These are phyloP conservation scores for Heterocephalus glaber DNA, from an alignment of 2,113 vertebrate species.

Conservation along the genomic window DNA sequence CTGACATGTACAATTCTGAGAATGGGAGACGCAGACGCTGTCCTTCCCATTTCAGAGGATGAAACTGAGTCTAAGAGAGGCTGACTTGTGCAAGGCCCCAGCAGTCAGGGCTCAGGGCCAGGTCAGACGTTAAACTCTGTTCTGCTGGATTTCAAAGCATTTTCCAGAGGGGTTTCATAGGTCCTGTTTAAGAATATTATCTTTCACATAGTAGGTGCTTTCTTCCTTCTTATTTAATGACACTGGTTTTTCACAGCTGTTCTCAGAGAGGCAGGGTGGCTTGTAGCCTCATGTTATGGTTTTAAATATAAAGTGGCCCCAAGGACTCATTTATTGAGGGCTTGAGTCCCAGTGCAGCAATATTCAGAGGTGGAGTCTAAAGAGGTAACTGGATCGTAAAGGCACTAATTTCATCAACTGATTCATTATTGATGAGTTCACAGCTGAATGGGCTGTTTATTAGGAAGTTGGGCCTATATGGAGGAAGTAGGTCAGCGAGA, in stretches of 20 bases:
- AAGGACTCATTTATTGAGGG: not conserved
- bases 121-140: not conserved
- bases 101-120: not conserved
- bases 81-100: not conserved
- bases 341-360: not conserved
- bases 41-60: not conserved
- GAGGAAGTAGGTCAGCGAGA: not conserved
- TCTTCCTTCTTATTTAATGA: not conserved
- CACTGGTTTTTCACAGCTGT: not conserved
- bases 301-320: not conserved
- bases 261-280: not conserved
- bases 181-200: not conserved
- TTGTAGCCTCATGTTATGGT: not conserved
- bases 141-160: constrained; percentile 6
- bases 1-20: not conserved
- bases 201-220: not conserved
- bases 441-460: not conserved
- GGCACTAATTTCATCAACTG: not conserved
- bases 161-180: not conserved
- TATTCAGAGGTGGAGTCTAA: not conserved
- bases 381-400: not conserved
- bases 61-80: not conserved
- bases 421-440: not conserved
- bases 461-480: not conserved
- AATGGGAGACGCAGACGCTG: not conserved